Conservation (phyloP, 2,888 invertebrate species). For the Acrobasis consociella region DNA sequence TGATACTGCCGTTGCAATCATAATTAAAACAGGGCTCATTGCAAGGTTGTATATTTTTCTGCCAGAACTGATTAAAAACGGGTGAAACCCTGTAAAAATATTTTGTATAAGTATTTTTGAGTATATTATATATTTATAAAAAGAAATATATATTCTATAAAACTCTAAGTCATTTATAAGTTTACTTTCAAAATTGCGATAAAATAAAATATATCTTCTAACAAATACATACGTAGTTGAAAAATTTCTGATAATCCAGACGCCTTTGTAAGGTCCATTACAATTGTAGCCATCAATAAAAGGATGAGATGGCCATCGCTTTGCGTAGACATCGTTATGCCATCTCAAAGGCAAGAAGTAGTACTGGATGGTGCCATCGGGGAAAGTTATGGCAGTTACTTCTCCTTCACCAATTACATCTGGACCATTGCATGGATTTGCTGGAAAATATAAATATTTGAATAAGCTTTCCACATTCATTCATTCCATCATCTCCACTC, state of each 20-base stretch:
- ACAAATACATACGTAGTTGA: conserved; percentile 55
- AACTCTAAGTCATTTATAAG: too few relatives aligned
- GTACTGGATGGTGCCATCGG: conserved; percentile 64
- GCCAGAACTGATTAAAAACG: conserved; percentile 17
- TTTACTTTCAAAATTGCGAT: too few relatives aligned
- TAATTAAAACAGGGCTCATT: conserved; percentile 23
- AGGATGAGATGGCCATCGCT: conserved; percentile 39
- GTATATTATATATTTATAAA: too few relatives aligned
- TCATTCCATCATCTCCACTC: too few relatives aligned
- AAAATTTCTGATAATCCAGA: conserved; percentile 63
- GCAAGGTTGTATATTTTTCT: conserved; percentile 23
- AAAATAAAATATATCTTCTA: too few relatives aligned
- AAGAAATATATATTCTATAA: too few relatives aligned
- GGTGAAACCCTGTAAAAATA: conserved; percentile 26
- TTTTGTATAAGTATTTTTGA: too few relatives aligned
- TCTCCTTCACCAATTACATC: conserved; percentile 70
- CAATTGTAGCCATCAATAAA: conserved; percentile 32
- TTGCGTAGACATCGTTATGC: conserved; percentile 23
- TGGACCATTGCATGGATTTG: conserved; percentile 29
- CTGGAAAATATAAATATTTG: conserved; percentile 23
- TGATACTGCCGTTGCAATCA: conserved; percentile 25
- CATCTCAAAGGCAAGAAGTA: conserved; percentile 54
- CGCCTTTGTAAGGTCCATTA: conserved; percentile 40
- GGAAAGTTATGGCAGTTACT: conserved; percentile 52
- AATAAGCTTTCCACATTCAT: too few relatives aligned